Percentiles rank a stretch among this genome's conserved stretches.
Conservation (phyloP, 2,797 vertebrate genomes). For the Cynopterus sphinx region DNA sequence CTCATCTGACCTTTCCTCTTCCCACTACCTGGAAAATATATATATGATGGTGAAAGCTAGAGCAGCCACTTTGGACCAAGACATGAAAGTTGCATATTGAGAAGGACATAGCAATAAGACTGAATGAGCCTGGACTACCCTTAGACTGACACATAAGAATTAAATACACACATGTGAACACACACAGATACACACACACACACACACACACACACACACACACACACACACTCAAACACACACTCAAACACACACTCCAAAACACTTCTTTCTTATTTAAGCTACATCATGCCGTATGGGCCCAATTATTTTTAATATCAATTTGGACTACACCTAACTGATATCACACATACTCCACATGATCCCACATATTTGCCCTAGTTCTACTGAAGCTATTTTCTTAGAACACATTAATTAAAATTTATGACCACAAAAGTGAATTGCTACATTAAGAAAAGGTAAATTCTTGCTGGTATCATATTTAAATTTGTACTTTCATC, state of each 20-base stretch:
- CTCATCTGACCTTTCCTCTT: not conserved
- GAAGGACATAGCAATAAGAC: not conserved
- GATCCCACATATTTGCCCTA: not conserved
- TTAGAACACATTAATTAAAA: not conserved
- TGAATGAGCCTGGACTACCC: not conserved
- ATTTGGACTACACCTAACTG: not conserved
- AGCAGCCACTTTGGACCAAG: not conserved
- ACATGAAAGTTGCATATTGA: not conserved
- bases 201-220: no score
- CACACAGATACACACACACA: not conserved
- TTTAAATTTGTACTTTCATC: not conserved
- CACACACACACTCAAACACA: not conserved
- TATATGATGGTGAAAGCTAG: not conserved
- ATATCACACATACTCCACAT: not conserved
- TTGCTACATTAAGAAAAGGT: not conserved
- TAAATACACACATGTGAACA: not conserved
- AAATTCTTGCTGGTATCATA: not conserved
- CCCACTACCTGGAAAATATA: not conserved
- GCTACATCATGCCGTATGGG: not conserved
- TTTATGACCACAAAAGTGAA: not conserved
- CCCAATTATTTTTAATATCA: not conserved
- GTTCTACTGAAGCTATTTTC: not conserved
- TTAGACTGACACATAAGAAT: not conserved
- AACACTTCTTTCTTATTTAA: not conserved
- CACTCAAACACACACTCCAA: not conserved